Conservation (phyloP, 2,113 vertebrate species). For the Aphyosemion australe region DNA sequence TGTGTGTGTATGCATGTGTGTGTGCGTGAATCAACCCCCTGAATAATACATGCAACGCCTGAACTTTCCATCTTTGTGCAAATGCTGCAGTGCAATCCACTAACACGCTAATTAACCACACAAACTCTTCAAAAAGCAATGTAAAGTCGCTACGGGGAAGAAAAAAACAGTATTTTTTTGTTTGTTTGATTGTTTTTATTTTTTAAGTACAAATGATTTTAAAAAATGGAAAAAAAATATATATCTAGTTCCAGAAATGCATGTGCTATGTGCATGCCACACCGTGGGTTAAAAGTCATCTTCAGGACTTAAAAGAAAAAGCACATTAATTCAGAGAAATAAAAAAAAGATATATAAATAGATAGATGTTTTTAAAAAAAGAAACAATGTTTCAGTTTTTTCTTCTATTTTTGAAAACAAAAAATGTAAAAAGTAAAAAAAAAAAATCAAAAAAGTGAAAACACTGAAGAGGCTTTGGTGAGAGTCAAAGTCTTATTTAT, state of each 20-base stretch:
- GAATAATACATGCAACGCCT: slow-evolving; percentile 56
- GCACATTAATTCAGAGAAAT: slow-evolving; percentile 75
- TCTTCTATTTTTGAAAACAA: slow-evolving; percentile 93
- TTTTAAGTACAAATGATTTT: slow-evolving; percentile 74
- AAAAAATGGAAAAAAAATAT: slow-evolving; percentile 57
- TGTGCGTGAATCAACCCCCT: slow-evolving; percentile 40
- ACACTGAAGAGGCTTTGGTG: slow-evolving; percentile 77
- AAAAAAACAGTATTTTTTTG: slow-evolving; percentile 56
- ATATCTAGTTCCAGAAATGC: slow-evolving; percentile 83
- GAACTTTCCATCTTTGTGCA: slow-evolving; percentile 65
- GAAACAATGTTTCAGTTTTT: slow-evolving; percentile 82
- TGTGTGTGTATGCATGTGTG: slow-evolving; percentile 8
- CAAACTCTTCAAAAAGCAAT: slow-evolving; percentile 78
- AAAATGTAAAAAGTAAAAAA: slow-evolving; percentile 71
- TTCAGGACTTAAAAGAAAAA: slow-evolving; percentile 83
- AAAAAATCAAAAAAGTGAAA: slow-evolving; percentile 75
- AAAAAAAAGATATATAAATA: slow-evolving; percentile 73
- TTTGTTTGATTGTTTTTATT: slow-evolving; percentile 26
- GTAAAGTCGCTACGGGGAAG: slow-evolving; percentile 77
- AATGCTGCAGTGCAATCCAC: slow-evolving; percentile 76
- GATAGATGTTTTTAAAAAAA: slow-evolving; percentile 80
- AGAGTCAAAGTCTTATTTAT: slow-evolving; percentile 68
- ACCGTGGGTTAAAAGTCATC: slow-evolving; percentile 84
- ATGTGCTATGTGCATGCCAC: slow-evolving; percentile 88
- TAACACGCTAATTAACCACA: slow-evolving; percentile 75